These are phyloP conservation scores for Bolinopsis microptera DNA, from an alignment of 37 sponge, comb jelly and placozoan genomes.

Conservation along the genomic window DNA sequence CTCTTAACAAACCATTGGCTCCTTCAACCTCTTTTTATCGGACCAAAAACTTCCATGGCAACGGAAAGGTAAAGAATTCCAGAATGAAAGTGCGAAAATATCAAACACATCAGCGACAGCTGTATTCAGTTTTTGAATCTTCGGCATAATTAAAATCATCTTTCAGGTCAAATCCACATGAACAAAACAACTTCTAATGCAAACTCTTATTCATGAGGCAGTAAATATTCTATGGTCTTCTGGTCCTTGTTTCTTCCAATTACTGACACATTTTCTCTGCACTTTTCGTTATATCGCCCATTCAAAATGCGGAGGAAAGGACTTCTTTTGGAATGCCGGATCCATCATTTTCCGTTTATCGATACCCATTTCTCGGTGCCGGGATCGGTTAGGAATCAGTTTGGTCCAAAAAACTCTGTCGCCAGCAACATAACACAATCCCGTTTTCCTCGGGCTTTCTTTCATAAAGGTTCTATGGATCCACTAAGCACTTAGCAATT, in stretches of 20 bases:
- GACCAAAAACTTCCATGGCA: neutral
- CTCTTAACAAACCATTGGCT: neutral
- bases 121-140: neutral
- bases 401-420: neutral
- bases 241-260: neutral
- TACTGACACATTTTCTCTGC: neutral
- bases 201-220: neutral
- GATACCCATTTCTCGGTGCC: neutral
- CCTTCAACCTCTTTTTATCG: neutral
- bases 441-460: neutral
- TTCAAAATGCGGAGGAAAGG: neutral
- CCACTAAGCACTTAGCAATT: neutral
- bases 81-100: neutral
- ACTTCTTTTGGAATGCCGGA: neutral
- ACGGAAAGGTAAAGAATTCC: neutral
- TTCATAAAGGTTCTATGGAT: neutral
- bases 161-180: neutral
- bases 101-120: neutral
- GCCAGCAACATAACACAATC: neutral
- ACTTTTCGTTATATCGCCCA: neutral
- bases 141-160: neutral
- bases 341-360: conserved; percentile 20
- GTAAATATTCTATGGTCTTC: neutral
- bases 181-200: conserved; percentile 5
- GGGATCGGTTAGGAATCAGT: neutral